phyloP scores from a whole-genome alignment of 2,888 invertebrate genomes.

The Idaea aversata region DNA sequence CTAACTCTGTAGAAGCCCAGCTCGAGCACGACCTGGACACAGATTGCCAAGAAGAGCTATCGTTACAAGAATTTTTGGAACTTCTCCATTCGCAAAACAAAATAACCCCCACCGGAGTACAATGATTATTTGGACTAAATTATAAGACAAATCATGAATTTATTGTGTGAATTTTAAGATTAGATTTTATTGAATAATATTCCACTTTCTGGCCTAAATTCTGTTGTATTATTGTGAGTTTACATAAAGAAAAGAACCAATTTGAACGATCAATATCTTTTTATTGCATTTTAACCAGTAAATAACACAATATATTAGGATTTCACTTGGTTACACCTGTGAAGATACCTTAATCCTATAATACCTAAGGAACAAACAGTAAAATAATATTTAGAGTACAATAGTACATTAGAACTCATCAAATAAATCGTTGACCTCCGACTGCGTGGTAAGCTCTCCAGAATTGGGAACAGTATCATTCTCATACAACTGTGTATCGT shows the following conservation, averaged over 20 bases:
- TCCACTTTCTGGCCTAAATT: slow-evolving; percentile 45
- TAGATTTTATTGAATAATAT: slow-evolving; percentile 60
- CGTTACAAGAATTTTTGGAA: slow-evolving; percentile 74
- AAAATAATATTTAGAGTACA: not conserved
- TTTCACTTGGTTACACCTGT: not conserved
- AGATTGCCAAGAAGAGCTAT: slow-evolving; percentile 75
- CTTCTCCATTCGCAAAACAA: slow-evolving; percentile 73
- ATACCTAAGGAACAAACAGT: not conserved
- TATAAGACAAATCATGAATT: slow-evolving; percentile 61
- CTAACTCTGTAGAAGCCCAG: slow-evolving; percentile 72
- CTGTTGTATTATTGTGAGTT: slow-evolving; percentile 29
- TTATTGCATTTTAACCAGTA: slow-evolving; percentile 11
- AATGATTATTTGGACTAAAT: slow-evolving; percentile 47
- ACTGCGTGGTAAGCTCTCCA: slow-evolving; percentile 54
- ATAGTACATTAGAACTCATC: slow-evolving; percentile 57
- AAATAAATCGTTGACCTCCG: slow-evolving; percentile 69
- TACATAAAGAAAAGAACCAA: slow-evolving; percentile 7
- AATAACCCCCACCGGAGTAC: slow-evolving; percentile 59
- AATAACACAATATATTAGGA: slow-evolving; percentile 2
- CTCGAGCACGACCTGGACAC: slow-evolving; percentile 76
- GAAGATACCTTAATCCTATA: not conserved
- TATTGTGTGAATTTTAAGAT: slow-evolving; percentile 67
- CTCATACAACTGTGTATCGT: slow-evolving; percentile 68
- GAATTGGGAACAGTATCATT: slow-evolving; percentile 65
- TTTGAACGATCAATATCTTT: slow-evolving; percentile 13